These are phyloP conservation scores for Drosophila demipolita DNA, from an alignment of 2,888 invertebrate genomes.

Conservation along the genomic window DNA sequence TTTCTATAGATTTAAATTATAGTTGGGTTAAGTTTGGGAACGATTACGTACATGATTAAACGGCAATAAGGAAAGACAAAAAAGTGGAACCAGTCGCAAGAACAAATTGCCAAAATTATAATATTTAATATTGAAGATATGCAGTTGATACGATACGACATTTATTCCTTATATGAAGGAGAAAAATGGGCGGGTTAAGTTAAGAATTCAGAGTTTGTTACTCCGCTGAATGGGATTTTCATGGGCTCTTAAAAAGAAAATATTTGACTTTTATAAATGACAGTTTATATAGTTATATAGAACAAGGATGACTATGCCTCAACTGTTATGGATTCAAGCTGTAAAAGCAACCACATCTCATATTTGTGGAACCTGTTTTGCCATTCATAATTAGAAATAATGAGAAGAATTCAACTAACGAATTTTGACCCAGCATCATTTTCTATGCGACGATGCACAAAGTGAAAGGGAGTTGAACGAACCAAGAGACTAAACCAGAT, in stretches of 20 bases:
- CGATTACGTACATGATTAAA: constrained; percentile 14
- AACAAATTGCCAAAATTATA: constrained; percentile 22
- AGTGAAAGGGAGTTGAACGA: constrained; percentile 34
- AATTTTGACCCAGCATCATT: constrained; percentile 33
- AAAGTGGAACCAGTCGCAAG: constrained; percentile 4
- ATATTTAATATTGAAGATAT: constrained; percentile 15
- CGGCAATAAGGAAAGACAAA: background rate
- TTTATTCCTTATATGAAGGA: constrained; percentile 17
- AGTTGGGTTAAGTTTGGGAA: constrained; percentile 13
- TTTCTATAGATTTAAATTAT: constrained; percentile 12
- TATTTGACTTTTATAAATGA: background rate
- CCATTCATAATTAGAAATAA: constrained; percentile 69
- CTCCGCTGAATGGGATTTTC: background rate
- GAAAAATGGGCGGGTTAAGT: constrained; percentile 1
- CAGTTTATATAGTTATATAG: constrained; percentile 11
- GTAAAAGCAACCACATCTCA: background rate
- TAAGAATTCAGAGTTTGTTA: background rate
- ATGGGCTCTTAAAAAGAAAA: constrained; percentile 5
- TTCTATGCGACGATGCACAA: constrained; percentile 41
- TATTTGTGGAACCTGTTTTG: background rate
- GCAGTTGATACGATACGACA: constrained; percentile 23
- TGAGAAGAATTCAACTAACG: constrained; percentile 81
- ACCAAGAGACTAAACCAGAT: constrained; percentile 36
- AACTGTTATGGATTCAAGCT: background rate
- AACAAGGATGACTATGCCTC: background rate